Conservation (phyloP, 2,113 vertebrate species). For the Alouatta palliata region DNA sequence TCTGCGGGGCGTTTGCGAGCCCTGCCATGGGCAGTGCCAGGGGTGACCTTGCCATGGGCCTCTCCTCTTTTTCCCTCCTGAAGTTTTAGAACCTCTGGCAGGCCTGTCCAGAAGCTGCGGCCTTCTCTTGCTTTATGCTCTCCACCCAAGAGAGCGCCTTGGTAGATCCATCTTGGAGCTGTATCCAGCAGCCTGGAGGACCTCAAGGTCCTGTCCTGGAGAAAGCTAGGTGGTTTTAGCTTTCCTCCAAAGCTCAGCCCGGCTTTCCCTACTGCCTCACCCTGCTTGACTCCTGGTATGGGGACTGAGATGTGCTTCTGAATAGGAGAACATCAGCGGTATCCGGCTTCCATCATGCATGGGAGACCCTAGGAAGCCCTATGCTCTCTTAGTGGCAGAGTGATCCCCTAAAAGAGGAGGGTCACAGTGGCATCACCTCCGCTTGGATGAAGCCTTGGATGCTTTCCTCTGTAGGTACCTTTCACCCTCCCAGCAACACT, state of each 20-base stretch:
- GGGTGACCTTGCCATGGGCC: background rate
- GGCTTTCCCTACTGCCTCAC: background rate
- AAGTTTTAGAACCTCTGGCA: background rate
- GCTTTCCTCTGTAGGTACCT: background rate
- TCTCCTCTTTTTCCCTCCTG: too few species aligned
- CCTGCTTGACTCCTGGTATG: background rate
- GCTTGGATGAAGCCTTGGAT: background rate
- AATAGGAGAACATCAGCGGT: background rate
- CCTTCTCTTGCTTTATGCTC: background rate
- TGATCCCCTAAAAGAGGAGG: background rate
- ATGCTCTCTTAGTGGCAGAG: background rate
- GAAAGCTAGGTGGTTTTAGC: background rate
- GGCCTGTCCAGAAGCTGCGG: background rate
- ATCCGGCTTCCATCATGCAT: background rate
- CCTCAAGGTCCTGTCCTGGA: too few species aligned
- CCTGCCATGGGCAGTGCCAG: too few species aligned
- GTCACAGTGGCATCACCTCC: fast-evolving
- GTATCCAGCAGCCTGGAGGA: background rate
- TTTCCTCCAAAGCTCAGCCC: background rate
- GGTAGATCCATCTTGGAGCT: background rate
- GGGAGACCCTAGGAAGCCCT: background rate
- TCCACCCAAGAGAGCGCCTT: background rate
- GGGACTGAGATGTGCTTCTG: too few species aligned
- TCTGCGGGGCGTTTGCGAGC: background rate
- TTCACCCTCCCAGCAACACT: too few species aligned